These are phyloP conservation scores for Calephelis perditalis DNA, from an alignment of 2,888 invertebrate genomes.

Conservation along the genomic window DNA sequence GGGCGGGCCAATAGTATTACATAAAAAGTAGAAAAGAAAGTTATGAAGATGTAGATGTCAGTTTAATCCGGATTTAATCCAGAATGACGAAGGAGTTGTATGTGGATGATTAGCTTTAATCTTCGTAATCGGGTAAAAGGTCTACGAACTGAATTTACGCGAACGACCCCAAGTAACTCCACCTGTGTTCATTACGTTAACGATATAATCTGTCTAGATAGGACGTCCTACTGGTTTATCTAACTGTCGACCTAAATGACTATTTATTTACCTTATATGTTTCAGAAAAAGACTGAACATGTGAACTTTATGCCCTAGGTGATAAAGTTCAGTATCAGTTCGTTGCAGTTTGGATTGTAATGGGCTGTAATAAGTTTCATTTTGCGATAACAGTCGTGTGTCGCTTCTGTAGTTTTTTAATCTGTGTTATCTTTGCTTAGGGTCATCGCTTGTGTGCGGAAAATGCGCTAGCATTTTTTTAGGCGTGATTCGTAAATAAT, in stretches of 20 bases:
- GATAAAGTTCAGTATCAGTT: background rate
- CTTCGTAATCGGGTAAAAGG: background rate
- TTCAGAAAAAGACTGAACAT: background rate
- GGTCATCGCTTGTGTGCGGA: background rate
- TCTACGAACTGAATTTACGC: constrained; percentile 6
- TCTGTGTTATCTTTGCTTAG: constrained; percentile 1
- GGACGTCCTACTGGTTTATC: constrained; percentile 13
- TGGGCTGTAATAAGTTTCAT: constrained; percentile 1
- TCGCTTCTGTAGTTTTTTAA: constrained; percentile 10
- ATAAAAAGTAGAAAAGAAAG: too few relatives aligned
- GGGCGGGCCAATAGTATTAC: too few relatives aligned
- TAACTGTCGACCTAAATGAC: constrained; percentile 11
- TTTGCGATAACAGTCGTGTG: constrained; percentile 1
- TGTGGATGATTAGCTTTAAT: too few relatives aligned
- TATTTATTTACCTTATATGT: constrained; percentile 12
- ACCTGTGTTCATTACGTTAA: constrained; percentile 4
- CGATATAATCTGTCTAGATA: constrained; percentile 9
- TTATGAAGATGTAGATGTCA: too few relatives aligned
- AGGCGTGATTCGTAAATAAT: too few relatives aligned
- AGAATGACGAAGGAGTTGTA: too few relatives aligned
- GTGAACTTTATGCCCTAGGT: background rate
- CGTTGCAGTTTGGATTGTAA: background rate
- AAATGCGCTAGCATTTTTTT: too few relatives aligned
- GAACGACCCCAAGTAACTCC: constrained; percentile 5
- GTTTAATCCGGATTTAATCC: too few relatives aligned